These are phyloP conservation scores for Hypena proboscidalis DNA, from an alignment of 2,888 invertebrate species.

Conservation along the genomic window DNA sequence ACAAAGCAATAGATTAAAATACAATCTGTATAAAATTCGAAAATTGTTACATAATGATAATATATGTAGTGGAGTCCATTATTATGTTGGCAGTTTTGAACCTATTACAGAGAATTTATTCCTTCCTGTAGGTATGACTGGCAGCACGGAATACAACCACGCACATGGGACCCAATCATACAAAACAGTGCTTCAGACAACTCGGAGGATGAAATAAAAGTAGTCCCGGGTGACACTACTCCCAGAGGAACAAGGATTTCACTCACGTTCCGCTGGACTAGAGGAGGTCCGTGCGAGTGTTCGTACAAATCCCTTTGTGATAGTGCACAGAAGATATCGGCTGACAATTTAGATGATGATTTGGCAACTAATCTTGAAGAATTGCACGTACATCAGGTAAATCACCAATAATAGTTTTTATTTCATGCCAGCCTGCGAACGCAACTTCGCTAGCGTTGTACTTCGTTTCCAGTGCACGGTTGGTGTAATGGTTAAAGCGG, in stretches of 20 bases:
- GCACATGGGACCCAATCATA: constrained; percentile 89
- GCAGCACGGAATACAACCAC: constrained; percentile 95
- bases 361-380: constrained; percentile 89
- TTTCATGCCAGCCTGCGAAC: too few relatives aligned
- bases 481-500: too few relatives aligned
- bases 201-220: constrained; percentile 35
- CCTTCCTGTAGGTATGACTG: constrained; percentile 90
- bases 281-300: constrained; percentile 86
- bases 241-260: constrained; percentile 87
- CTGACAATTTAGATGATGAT: constrained; percentile 65
- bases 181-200: constrained; percentile 63
- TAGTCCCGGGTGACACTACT: constrained; percentile 59
- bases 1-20: too few relatives aligned
- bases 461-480: too few relatives aligned
- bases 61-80: too few relatives aligned
- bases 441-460: too few relatives aligned
- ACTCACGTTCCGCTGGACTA: constrained; percentile 92
- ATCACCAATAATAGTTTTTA: background rate
- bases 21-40: too few relatives aligned
- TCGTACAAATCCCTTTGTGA: constrained; percentile 88
- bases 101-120: too few relatives aligned
- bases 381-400: constrained; percentile 90
- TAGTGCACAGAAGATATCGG: constrained; percentile 53
- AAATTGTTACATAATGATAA: too few relatives aligned
- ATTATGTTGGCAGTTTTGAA: too few relatives aligned